Conservation (phyloP, 2,113 vertebrate genomes). For the Ciconia stormi region DNA sequence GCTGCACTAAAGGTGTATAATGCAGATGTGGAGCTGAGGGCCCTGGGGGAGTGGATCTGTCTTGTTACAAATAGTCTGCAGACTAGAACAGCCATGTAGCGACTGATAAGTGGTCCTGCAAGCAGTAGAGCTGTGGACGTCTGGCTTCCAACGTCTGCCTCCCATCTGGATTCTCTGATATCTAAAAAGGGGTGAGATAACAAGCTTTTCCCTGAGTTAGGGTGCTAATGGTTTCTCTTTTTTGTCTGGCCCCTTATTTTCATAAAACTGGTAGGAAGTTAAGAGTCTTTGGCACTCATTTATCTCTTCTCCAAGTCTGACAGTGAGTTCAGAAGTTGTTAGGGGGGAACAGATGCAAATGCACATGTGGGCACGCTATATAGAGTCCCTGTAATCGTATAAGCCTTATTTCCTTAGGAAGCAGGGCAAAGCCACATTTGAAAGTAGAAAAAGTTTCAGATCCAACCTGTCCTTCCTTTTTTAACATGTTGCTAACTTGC, state of each 20-base stretch:
- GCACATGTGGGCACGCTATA: fast-evolving
- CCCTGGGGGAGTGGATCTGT: neutral
- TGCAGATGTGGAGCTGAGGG: neutral
- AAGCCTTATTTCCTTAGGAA: neutral
- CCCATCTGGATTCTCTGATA: slow-evolving; percentile 27
- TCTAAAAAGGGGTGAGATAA: neutral
- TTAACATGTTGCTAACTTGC: neutral
- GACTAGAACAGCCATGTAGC: neutral
- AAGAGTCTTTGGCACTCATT: neutral
- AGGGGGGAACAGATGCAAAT: neutral
- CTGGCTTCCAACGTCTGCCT: neutral
- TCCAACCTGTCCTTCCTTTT: neutral
- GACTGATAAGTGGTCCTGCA: neutral
- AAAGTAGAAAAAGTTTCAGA: neutral
- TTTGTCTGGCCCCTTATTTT: neutral
- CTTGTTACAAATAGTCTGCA: neutral
- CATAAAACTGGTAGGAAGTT: neutral
- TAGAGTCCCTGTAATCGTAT: neutral
- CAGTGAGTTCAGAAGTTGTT: neutral
- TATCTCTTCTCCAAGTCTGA: neutral
- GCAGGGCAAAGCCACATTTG: neutral
- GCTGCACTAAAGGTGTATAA: neutral
- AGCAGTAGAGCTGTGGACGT: neutral
- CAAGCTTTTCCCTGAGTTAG: neutral
- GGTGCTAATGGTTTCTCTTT: neutral